These are phyloP conservation scores for Taeniopygia guttata DNA, from an alignment of 2,797 vertebrate genomes.

Conservation along the genomic window DNA sequence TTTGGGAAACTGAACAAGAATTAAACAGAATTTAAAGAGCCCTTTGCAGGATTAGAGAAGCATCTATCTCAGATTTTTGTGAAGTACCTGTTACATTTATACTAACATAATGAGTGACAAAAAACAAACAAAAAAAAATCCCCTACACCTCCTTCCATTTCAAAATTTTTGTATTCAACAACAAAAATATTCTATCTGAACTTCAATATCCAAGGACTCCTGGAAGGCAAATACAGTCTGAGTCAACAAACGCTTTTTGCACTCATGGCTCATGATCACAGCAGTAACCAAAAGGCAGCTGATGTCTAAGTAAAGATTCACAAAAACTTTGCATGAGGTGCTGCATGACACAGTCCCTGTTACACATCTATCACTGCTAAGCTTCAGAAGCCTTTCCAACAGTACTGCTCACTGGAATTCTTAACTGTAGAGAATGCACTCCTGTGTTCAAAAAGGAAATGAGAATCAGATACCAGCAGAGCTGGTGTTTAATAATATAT, in stretches of 20 bases:
- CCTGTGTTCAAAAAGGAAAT: background rate
- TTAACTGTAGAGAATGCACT: background rate
- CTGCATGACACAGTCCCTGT: background rate
- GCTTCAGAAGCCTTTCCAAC: background rate
- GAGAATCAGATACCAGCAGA: background rate
- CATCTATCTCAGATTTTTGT: background rate
- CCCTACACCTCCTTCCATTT: background rate
- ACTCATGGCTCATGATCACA: background rate
- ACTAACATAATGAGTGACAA: background rate
- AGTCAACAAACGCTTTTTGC: background rate
- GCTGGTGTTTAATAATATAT: background rate
- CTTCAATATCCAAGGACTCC: background rate
- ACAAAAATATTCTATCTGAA: background rate
- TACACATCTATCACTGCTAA: background rate
- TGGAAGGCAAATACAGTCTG: background rate
- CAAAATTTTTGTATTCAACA: background rate
- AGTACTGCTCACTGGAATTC: background rate
- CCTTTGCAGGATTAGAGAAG: background rate
- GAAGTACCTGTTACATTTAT: background rate
- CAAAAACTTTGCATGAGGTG: background rate
- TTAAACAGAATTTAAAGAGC: background rate
- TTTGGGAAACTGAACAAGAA: background rate
- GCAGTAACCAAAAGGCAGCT: background rate
- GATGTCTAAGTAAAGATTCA: background rate
- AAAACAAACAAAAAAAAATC: background rate